phyloP scores from a whole-genome alignment of 1,140 invertebrate genomes.

The Ceratitis capitata region DNA sequence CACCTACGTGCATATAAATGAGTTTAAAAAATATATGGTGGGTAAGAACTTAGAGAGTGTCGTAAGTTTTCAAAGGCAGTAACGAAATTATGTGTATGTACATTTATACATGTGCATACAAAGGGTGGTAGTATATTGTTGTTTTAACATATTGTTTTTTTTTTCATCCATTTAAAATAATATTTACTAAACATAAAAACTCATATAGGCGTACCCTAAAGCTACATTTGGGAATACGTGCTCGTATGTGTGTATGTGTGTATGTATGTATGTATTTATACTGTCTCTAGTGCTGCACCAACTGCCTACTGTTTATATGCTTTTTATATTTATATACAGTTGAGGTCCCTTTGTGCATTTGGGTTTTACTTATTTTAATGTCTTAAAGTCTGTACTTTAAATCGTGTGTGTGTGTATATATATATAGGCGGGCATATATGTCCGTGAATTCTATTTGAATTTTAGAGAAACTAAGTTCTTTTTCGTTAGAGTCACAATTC shows the following conservation, averaged over 20 bases:
- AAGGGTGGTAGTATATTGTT: not conserved
- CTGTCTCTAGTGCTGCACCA: not conserved
- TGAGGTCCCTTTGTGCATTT: too few species aligned
- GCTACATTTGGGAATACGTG: not conserved
- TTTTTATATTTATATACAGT: too few species aligned
- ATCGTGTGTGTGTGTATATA: too few species aligned
- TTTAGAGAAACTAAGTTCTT: too few species aligned
- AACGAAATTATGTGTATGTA: not conserved
- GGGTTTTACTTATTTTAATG: too few species aligned
- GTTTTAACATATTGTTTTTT: not conserved
- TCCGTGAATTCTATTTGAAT: too few species aligned
- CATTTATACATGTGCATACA: not conserved
- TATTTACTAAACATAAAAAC: conserved; percentile 7
- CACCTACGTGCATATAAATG: not conserved
- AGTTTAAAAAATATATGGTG: not conserved
- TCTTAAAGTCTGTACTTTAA: too few species aligned
- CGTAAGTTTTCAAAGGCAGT: not conserved
- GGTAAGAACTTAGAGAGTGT: too few species aligned
- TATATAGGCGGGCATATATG: too few species aligned
- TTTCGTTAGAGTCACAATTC: too few species aligned
- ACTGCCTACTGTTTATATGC: not conserved
- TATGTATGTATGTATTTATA: too few species aligned
- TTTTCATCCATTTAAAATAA: conserved; percentile 28
- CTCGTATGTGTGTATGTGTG: too few species aligned
- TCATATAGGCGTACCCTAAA: not conserved